Conservation (phyloP, 2,113 vertebrate species). For the Lepus europaeus region DNA sequence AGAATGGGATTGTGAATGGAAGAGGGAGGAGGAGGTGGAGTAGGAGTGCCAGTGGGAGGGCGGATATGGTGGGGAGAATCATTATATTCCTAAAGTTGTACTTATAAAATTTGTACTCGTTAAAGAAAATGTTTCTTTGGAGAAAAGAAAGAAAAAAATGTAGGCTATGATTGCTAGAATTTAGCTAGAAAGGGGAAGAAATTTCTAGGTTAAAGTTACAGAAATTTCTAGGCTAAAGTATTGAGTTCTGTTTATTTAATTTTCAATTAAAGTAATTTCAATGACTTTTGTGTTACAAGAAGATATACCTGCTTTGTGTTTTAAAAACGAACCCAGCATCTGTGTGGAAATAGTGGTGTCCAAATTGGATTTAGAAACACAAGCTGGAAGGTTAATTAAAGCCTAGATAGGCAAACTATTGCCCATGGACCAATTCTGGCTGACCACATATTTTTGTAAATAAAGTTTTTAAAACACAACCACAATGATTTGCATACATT, state of each 20-base stretch:
- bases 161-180: not conserved
- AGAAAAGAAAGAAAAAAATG: not conserved
- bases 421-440: not conserved
- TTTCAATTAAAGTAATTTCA: not conserved
- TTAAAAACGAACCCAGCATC: not conserved
- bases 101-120: too few relatives aligned
- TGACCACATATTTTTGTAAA: not conserved
- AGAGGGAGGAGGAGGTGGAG: too few relatives aligned
- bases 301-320: not conserved
- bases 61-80: too few relatives aligned
- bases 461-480: not conserved
- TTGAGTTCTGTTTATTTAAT: not conserved
- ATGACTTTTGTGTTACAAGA: not conserved
- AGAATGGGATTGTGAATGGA: too few relatives aligned
- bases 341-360: not conserved
- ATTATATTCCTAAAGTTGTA: too few relatives aligned
- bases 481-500: not conserved
- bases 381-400: constrained; percentile 1
- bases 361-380: not conserved
- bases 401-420: not conserved
- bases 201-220: not conserved
- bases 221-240: not conserved
- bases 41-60: too few relatives aligned
- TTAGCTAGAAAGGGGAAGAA: not conserved
- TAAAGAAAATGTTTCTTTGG: too few relatives aligned